Percentiles rank a stretch among this genome's conserved stretches.
phyloP scores from a whole-genome alignment of 1,140 invertebrate species.

The Bombus waltoni region DNA sequence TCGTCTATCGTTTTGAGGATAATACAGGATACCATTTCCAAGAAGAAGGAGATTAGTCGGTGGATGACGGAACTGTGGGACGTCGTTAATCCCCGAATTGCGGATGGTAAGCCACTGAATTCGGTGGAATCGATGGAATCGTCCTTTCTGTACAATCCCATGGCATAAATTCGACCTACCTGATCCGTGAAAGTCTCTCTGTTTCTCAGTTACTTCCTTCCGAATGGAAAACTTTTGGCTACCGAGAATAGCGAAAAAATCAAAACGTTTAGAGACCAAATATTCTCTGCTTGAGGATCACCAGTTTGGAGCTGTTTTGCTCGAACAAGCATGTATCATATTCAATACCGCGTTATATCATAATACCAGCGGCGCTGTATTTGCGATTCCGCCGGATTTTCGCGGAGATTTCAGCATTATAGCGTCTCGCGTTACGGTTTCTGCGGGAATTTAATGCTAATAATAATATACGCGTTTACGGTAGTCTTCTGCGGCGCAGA shows the following conservation, averaged over 20 bases:
- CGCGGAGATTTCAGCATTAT: conserved; percentile 28
- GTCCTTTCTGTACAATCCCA: conserved; percentile 34
- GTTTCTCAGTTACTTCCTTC: conserved; percentile 8
- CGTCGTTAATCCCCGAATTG: conserved; percentile 44
- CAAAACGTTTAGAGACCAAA: conserved; percentile 24
- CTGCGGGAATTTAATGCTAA: background rate
- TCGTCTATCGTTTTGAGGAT: conserved; percentile 12
- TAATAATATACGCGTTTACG: background rate
- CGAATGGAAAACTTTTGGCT: conserved; percentile 35
- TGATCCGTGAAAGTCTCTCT: conserved; percentile 58
- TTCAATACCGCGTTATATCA: conserved; percentile 62
- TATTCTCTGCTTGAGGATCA: conserved; percentile 16
- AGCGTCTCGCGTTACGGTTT: conserved; percentile 9
- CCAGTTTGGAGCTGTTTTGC: conserved; percentile 27
- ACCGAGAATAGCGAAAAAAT: fast-evolving
- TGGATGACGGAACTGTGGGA: background rate
- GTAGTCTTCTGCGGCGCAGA: background rate
- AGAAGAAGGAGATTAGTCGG: conserved; percentile 47
- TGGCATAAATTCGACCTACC: conserved; percentile 61
- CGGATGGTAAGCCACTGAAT: conserved; percentile 51
- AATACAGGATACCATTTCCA: conserved; percentile 20
- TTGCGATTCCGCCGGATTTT: conserved; percentile 26
- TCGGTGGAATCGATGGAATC: conserved; percentile 49
- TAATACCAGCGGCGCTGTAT: conserved; percentile 37
- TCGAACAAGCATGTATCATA: conserved; percentile 48